These are phyloP conservation scores for Pachycephus smyrnensis DNA, from an alignment of 2,888 invertebrate genomes.

Conservation along the genomic window DNA sequence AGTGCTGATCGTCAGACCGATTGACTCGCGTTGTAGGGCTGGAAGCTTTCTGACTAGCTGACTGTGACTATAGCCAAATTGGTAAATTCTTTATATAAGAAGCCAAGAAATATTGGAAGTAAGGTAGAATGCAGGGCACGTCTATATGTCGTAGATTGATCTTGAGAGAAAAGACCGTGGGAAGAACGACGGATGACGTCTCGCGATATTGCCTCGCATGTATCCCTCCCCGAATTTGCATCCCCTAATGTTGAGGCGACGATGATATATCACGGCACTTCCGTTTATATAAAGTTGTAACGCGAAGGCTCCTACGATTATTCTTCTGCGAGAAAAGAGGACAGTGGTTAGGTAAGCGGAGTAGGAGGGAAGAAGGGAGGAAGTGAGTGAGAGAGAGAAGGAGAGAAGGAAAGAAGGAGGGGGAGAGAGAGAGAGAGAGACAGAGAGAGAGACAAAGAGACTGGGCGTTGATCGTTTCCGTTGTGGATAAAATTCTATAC, in stretches of 20 bases:
- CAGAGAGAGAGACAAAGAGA: too few relatives aligned
- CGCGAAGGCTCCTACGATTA: neutral
- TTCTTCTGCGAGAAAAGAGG: neutral
- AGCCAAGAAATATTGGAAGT: neutral
- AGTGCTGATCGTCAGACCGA: too few relatives aligned
- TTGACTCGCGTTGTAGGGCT: too few relatives aligned
- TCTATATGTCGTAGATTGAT: neutral
- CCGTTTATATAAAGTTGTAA: constrained; percentile 7
- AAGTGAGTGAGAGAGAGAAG: too few relatives aligned
- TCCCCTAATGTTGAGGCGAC: neutral
- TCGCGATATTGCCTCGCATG: neutral
- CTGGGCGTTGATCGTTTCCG: too few relatives aligned
- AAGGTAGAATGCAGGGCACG: neutral
- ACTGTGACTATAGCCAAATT: neutral
- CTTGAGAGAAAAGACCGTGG: neutral
- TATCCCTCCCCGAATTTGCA: constrained; percentile 1
- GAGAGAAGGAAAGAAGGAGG: too few relatives aligned
- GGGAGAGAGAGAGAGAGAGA: too few relatives aligned
- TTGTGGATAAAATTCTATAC: too few relatives aligned
- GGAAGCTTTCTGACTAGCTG: neutral
- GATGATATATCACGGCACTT: constrained; percentile 4
- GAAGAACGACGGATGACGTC: neutral
- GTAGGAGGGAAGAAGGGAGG: neutral
- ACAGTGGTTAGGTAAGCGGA: neutral
- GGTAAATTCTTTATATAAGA: neutral